These are phyloP conservation scores for Tenthredo distinguenda DNA, from an alignment of 2,888 invertebrate species.

Conservation along the genomic window DNA sequence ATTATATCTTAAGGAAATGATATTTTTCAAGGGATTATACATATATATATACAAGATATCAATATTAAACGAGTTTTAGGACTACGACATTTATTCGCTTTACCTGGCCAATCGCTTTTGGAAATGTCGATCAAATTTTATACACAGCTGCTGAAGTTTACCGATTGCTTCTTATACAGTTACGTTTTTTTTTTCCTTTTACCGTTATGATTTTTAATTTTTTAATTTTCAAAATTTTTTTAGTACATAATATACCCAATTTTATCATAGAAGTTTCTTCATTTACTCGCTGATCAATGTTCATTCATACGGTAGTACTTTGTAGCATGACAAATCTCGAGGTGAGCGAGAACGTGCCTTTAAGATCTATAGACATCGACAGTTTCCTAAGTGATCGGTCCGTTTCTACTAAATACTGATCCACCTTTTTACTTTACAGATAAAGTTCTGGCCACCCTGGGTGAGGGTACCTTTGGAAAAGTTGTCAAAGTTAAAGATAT, in stretches of 20 bases:
- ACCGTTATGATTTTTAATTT: slow-evolving; percentile 16
- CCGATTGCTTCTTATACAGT: slow-evolving; percentile 24
- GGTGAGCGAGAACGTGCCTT: slow-evolving; percentile 58
- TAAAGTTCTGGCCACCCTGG: slow-evolving; percentile 98
- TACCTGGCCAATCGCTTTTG: slow-evolving; percentile 46
- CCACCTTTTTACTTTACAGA: slow-evolving; percentile 90
- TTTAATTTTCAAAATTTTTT: slow-evolving; percentile 44
- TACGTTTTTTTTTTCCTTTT: slow-evolving; percentile 13
- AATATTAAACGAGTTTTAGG: slow-evolving; percentile 28
- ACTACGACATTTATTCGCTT: slow-evolving; percentile 18
- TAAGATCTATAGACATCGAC: slow-evolving; percentile 43
- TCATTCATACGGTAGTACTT: slow-evolving; percentile 40
- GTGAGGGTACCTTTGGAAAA: slow-evolving; percentile 99
- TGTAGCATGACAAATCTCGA: slow-evolving; percentile 55
- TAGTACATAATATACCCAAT: slow-evolving; percentile 57
- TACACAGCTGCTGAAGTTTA: neutral
- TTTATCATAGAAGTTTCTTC: slow-evolving; percentile 62
- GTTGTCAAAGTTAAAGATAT: slow-evolving; percentile 99
- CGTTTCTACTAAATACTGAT: slow-evolving; percentile 65
- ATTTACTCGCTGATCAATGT: slow-evolving; percentile 42
- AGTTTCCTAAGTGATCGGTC: slow-evolving; percentile 68
- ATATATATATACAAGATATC: neutral
- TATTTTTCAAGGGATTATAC: slow-evolving; percentile 7
- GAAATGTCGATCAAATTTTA: slow-evolving; percentile 28
- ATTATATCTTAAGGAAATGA: slow-evolving; percentile 38